A percentile compares a stretch with the other conserved stretches of the same genome.
Evolutionary conservation across 2,797 vertebrate genomes (phyloP).

Genomic region (Nothura maculosa): DNA sequence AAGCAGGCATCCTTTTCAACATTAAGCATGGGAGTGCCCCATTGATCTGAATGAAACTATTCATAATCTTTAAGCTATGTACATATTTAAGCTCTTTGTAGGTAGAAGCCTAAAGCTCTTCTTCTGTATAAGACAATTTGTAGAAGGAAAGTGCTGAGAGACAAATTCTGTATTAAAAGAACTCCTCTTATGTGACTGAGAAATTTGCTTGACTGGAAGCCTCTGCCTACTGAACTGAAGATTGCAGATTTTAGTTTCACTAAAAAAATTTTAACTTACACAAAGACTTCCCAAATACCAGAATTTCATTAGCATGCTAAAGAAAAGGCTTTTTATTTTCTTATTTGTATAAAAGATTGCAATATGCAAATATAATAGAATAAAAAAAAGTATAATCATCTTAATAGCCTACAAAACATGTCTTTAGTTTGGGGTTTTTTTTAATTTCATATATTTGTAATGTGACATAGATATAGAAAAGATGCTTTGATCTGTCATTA

Average conservation of each 20-base stretch:
- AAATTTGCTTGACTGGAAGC: not conserved
- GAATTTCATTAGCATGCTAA: not conserved
- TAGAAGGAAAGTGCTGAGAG: not conserved
- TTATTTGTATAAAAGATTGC: not conserved
- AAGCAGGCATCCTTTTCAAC: not conserved
- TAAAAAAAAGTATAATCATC: not conserved
- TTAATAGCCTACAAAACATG: not conserved
- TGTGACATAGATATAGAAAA: not conserved
- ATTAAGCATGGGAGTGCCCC: not conserved
- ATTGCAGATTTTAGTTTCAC: rapidly evolving
- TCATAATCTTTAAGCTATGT: not conserved
- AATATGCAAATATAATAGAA: not conserved
- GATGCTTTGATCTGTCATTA: not conserved
- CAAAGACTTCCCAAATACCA: not conserved
- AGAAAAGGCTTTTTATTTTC: not conserved
- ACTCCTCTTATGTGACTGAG: not conserved
- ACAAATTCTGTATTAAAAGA: not conserved
- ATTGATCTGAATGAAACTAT: not conserved
- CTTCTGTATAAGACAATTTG: not conserved
- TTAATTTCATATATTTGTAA: not conserved
- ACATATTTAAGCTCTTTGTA: not conserved
- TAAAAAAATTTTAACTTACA: not conserved
- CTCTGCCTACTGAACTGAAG: too few relatives aligned
- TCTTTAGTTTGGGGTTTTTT: not conserved
- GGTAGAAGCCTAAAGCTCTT: not conserved